These are phyloP conservation scores for Cebuella pygmaea DNA, from an alignment of 2,797 vertebrate species.

Conservation along the genomic window DNA sequence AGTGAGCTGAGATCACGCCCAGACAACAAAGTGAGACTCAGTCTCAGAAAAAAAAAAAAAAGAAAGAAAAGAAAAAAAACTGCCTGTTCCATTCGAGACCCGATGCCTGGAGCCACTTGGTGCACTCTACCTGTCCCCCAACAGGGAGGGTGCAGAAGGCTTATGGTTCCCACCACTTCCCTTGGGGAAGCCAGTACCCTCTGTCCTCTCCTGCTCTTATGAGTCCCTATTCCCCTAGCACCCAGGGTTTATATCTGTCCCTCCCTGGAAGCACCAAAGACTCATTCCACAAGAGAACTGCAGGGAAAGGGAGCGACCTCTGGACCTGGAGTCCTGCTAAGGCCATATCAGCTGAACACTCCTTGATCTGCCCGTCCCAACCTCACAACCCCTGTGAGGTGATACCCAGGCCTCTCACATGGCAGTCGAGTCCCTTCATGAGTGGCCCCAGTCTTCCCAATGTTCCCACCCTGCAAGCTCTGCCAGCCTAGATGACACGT, in stretches of 20 bases:
- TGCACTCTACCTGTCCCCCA: not conserved
- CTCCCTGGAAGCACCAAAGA: not conserved
- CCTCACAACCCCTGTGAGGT: not conserved
- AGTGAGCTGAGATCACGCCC: not conserved
- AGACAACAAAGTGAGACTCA: not conserved
- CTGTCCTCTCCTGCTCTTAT: not conserved
- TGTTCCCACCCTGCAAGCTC: not conserved
- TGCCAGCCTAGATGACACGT: not conserved
- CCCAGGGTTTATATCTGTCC: not conserved
- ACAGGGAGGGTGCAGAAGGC: not conserved
- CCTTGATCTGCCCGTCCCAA: not conserved
- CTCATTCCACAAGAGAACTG: not conserved
- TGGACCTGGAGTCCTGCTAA: not conserved
- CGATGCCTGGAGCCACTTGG: not conserved
- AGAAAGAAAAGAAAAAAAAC: not conserved
- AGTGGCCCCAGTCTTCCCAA: not conserved
- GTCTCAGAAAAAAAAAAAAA: not conserved
- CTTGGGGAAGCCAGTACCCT: not conserved
- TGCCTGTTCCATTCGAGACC: not conserved
- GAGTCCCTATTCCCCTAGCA: not conserved
- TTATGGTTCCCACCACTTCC: not conserved
- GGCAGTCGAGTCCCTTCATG: not conserved
- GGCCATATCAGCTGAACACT: not conserved
- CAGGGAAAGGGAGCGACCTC: not conserved
- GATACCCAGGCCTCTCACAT: not conserved